Base-by-base conservation (phyloP, 2,888 invertebrate genomes). In the Andrena haemorrhoa region DNA sequence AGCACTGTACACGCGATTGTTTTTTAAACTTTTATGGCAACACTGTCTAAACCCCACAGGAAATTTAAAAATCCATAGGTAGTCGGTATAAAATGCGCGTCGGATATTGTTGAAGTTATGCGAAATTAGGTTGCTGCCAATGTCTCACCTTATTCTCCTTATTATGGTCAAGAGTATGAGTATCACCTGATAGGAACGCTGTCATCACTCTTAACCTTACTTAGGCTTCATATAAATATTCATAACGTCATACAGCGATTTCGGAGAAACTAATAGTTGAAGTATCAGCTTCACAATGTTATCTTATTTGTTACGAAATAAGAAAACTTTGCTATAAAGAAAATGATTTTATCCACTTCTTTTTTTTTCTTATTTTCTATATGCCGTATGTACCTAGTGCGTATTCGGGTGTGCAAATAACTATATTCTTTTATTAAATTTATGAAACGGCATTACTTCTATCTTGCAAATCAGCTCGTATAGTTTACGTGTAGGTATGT, bases 31-130 rank as follows among this genome's bases (percentile, higher is more conserved):
- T 77, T 85, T 49, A 68, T 12, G 61, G 75, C 79, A 87, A 87
- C 77, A 51, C 84, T 85, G 77, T 60, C 84, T 80, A 87, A 89
- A 90, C 88, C 90, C 87, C 90, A 87, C 86, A 87, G 87, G 90
- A 89, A 90, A 91, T 89, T 90, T 86, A 89, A 91, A 91, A 91
- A 89, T 90, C 89, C 90, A 89, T 90, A 79, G n/a, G n/a, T n/a
- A n/a, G 72, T 71, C 61, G 69, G 63, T 79, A 76, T 71, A 81
- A 79, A 79, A 84, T 78, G 73, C 73, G 79, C 72, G 72, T 73
- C 64, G 79, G 71, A 75, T 75, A 66, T 82, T 80, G 72, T 65
- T 82, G 61, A 63, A 78, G 65, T 80, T 69, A 75, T 80, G 56
- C 31, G 53, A 88, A 89, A 86, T 87, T 83, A 84, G 79, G 82